Percentiles rank a stretch among this genome's conserved stretches.
Conservation (phyloP, 1,140 invertebrate genomes). For the Oryctes rhinoceros region DNA sequence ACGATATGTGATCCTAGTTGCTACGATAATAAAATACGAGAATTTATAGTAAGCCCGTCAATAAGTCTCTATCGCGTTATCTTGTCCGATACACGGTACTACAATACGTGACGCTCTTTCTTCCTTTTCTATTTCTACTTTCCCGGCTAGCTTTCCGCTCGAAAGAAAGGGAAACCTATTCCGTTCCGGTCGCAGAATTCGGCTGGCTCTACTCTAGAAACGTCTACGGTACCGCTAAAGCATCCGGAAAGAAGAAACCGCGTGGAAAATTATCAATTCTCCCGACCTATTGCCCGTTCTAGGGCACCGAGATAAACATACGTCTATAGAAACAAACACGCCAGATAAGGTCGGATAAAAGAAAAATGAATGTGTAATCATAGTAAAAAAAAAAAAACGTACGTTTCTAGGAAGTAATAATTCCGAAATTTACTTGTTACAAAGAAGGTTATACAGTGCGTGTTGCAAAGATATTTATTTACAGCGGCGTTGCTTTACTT, state of each 20-base stretch:
- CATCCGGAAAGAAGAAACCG: not conserved
- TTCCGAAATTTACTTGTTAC: too few relatives aligned
- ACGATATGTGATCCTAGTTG: not conserved
- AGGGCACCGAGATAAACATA: too few relatives aligned
- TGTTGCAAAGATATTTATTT: too few relatives aligned
- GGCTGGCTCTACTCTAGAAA: not conserved
- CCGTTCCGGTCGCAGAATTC: not conserved
- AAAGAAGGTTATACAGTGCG: too few relatives aligned
- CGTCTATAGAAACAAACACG: too few relatives aligned
- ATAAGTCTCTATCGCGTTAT: slow-evolving; percentile 10
- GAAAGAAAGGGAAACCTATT: slow-evolving; percentile 4
- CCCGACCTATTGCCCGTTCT: not conserved
- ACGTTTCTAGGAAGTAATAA: too few relatives aligned
- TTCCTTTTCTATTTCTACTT: not conserved
- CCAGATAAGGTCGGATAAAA: too few relatives aligned
- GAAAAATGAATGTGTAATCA: too few relatives aligned
- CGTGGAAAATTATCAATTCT: slow-evolving; percentile 7
- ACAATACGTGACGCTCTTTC: not conserved
- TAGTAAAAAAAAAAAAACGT: too few relatives aligned
- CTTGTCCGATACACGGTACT: not conserved
- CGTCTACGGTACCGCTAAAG: not conserved
- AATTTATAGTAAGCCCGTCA: slow-evolving; percentile 14
- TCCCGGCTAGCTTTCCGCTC: not conserved
- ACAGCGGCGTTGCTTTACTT: too few relatives aligned
- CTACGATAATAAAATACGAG: not conserved